phyloP scores from a whole-genome alignment of 2,113 vertebrate species.

The Dipodomys ordii region DNA sequence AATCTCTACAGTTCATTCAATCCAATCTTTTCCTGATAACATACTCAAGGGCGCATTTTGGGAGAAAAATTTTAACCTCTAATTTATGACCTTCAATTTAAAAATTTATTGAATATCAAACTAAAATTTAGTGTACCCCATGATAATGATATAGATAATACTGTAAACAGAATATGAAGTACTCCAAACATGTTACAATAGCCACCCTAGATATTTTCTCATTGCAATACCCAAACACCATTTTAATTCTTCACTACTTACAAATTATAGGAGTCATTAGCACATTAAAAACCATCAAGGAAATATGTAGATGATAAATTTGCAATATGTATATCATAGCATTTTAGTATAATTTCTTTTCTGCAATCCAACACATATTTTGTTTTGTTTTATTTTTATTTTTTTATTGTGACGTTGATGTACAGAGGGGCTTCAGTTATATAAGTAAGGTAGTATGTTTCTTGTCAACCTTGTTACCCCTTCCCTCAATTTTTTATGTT shows the following conservation, averaged over 20 bases:
- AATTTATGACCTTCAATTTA: background rate
- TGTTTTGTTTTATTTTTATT: no score
- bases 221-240: background rate
- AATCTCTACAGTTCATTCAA: background rate
- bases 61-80: background rate
- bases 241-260: slow-evolving; percentile 9
- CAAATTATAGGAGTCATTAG: background rate
- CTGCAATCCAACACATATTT: background rate
- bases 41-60: background rate
- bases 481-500: no score
- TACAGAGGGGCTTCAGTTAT: no score
- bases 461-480: no score
- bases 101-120: background rate
- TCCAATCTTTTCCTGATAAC: background rate
- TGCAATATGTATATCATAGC: background rate
- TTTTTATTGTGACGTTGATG: no score
- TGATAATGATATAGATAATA: background rate
- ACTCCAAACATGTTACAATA: background rate
- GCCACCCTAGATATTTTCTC: background rate
- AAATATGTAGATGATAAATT: background rate
- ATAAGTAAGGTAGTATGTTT: no score
- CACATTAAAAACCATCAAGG: background rate
- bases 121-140: background rate
- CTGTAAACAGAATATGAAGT: background rate
- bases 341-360: slow-evolving; percentile 2